Percentiles rank a stretch among this genome's conserved stretches.
phyloP scores from a whole-genome alignment of 1,140 invertebrate genomes.

The Musca vetustissima region DNA sequence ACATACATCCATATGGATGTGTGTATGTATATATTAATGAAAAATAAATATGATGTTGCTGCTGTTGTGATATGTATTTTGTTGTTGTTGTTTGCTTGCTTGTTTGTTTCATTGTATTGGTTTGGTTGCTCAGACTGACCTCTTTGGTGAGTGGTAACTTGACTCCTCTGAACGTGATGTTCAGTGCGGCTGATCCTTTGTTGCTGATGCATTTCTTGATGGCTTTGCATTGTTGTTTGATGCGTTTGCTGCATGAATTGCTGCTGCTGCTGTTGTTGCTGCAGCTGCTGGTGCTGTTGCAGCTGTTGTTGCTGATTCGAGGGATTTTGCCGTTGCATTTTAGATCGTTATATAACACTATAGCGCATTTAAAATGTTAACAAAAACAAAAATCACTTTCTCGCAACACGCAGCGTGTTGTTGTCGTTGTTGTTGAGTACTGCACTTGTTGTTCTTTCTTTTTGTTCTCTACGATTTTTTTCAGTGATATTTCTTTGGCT shows the following conservation, averaged over 20 bases:
- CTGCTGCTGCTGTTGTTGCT: conserved; percentile 60
- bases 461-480: not conserved
- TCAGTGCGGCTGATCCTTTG: conserved; percentile 71
- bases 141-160: conserved; percentile 77
- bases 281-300: conserved; percentile 61
- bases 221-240: conserved; percentile 4
- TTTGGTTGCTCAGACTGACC: conserved; percentile 61
- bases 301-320: conserved; percentile 59
- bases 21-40: too few species aligned
- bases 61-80: too few species aligned
- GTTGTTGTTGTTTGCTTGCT: too few species aligned
- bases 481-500: not conserved
- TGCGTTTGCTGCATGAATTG: conserved; percentile 42
- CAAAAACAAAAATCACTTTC: conserved; percentile 15
- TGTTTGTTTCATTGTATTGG: too few species aligned
- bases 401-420: conserved; percentile 11
- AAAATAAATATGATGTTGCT: too few species aligned
- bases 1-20: too few species aligned
- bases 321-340: conserved; percentile 56
- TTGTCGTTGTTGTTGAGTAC: not conserved
- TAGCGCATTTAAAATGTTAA: conserved; percentile 54
- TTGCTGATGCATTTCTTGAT: conserved; percentile 58
- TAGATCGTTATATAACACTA: conserved; percentile 54
- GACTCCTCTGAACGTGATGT: conserved; percentile 70
- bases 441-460: not conserved